These are phyloP conservation scores for Dolichopus griseipennis DNA, from an alignment of 2,888 invertebrate species.

Conservation along the genomic window DNA sequence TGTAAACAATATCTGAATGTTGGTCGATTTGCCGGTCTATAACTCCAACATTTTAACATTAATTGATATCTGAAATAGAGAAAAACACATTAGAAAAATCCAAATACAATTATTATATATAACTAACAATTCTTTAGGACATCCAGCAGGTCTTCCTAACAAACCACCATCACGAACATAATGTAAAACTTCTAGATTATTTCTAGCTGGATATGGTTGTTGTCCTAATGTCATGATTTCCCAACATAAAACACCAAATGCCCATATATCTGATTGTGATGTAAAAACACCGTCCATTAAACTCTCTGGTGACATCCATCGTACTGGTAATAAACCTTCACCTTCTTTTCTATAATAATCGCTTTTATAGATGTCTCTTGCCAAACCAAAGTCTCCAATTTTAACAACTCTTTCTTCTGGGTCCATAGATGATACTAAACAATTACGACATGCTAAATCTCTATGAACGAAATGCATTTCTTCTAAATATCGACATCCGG, in stretches of 20 bases:
- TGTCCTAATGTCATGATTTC: slow-evolving; percentile 94
- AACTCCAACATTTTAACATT: slow-evolving; percentile 84
- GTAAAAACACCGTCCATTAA: slow-evolving; percentile 93
- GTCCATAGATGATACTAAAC: slow-evolving; percentile 70
- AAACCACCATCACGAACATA: slow-evolving; percentile 82
- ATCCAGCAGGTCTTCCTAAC: slow-evolving; percentile 71
- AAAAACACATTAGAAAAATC: slow-evolving; percentile 12
- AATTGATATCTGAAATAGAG: slow-evolving; percentile 60
- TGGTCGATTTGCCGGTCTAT: slow-evolving; percentile 71
- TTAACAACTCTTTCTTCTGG: slow-evolving; percentile 54
- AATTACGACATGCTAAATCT: slow-evolving; percentile 93
- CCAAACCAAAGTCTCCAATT: slow-evolving; percentile 92
- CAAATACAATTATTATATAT: slow-evolving; percentile 8
- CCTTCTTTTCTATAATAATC: slow-evolving; percentile 96
- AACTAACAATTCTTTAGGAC: slow-evolving; percentile 69
- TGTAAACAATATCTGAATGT: slow-evolving; percentile 76
- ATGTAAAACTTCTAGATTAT: slow-evolving; percentile 84
- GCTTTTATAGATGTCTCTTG: slow-evolving; percentile 92
- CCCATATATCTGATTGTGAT: slow-evolving; percentile 95
- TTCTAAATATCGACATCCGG: slow-evolving; percentile 91
- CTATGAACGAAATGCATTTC: slow-evolving; percentile 96
- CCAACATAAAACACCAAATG: slow-evolving; percentile 90
- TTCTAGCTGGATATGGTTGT: slow-evolving; percentile 90
- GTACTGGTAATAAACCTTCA: slow-evolving; percentile 79
- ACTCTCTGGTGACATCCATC: slow-evolving; percentile 99